Conservation (phyloP, 2,888 invertebrate species). For the Encarsia formosa region DNA sequence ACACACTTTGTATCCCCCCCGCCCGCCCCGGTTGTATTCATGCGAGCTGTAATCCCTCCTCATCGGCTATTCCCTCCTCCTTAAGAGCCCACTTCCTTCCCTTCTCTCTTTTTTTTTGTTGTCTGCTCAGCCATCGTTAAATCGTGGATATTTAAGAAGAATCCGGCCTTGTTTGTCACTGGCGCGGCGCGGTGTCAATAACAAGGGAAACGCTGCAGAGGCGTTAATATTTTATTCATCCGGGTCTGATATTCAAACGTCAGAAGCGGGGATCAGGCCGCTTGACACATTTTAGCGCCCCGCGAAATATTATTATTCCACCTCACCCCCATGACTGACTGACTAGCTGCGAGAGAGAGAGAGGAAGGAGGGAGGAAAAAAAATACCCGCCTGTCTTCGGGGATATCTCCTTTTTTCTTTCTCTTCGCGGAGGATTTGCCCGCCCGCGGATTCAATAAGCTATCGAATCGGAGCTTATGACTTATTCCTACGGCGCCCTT, state of each 20-base stretch:
- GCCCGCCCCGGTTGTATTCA: too few relatives aligned
- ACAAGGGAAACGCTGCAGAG: slow-evolving; percentile 29
- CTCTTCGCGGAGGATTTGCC: not conserved
- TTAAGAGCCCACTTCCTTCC: slow-evolving; percentile 24
- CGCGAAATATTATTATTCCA: slow-evolving; percentile 50
- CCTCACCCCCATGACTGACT: slow-evolving; percentile 14
- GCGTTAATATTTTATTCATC: slow-evolving; percentile 36
- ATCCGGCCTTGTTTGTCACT: slow-evolving; percentile 26
- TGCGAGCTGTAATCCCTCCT: slow-evolving; percentile 29
- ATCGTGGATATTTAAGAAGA: not conserved
- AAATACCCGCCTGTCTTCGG: slow-evolving; percentile 14
- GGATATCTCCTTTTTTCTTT: not conserved
- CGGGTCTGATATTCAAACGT: slow-evolving; percentile 47
- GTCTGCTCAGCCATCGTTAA: not conserved
- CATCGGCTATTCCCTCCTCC: slow-evolving; percentile 27
- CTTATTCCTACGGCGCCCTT: slow-evolving; percentile 2
- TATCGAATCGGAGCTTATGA: slow-evolving; percentile 36
- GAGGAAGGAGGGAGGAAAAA: slow-evolving; percentile 20
- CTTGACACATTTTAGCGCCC: slow-evolving; percentile 51
- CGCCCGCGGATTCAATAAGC: slow-evolving; percentile 52
- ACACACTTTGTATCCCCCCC: slow-evolving; percentile 33
- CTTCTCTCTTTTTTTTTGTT: not conserved
- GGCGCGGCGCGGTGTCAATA: slow-evolving; percentile 29
- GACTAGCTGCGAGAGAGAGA: slow-evolving; percentile 5
- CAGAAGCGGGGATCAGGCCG: slow-evolving; percentile 48